Conservation (phyloP, 2,113 vertebrate species). For the Alosa alosa region DNA sequence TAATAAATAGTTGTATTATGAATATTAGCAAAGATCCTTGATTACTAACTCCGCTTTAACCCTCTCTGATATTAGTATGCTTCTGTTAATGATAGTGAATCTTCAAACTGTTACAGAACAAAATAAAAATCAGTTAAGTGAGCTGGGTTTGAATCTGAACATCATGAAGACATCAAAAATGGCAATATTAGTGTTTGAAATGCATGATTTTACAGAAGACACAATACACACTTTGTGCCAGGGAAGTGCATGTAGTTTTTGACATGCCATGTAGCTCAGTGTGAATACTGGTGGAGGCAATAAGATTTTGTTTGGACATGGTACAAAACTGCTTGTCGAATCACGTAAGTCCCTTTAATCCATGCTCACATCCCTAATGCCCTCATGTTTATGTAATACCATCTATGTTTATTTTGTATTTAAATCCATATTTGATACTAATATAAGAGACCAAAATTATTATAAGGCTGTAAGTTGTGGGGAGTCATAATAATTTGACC, state of each 20-base stretch:
- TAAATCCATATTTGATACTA: background rate
- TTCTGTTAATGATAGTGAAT: too few relatives aligned
- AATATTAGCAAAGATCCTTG: too few relatives aligned
- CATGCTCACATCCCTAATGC: background rate
- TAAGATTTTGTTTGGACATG: slow-evolving; percentile 31
- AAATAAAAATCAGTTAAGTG: background rate
- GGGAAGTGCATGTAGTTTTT: slow-evolving; percentile 18
- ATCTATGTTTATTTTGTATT: background rate
- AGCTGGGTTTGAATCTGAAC: background rate
- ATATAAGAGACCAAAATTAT: background rate
- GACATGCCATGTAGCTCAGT: background rate
- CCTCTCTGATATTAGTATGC: too few relatives aligned
- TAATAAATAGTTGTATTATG: too few relatives aligned
- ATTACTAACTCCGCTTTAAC: too few relatives aligned
- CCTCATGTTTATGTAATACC: background rate
- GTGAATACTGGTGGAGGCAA: slow-evolving; percentile 22
- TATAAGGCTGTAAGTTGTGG: too few relatives aligned
- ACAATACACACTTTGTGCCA: background rate
- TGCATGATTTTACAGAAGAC: background rate
- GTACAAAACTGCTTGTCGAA: slow-evolving; percentile 29
- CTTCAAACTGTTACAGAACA: too few relatives aligned
- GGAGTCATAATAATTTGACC: too few relatives aligned
- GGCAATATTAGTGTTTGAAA: background rate
- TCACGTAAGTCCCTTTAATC: slow-evolving; percentile 26
- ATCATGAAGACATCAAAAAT: background rate